Conservation (phyloP, 2,113 vertebrate genomes). For the Euleptes europaea region DNA sequence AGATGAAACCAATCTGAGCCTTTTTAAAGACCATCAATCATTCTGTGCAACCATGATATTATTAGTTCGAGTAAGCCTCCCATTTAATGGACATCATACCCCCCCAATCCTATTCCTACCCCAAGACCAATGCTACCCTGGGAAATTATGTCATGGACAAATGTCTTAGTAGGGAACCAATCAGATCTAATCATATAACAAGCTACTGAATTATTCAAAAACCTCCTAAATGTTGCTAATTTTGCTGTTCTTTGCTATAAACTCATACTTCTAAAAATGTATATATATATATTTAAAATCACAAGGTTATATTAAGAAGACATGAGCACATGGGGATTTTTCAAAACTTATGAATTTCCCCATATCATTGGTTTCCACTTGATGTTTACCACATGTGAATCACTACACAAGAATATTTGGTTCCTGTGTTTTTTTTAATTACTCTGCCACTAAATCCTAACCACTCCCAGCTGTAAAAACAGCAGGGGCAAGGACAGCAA, state of each 20-base stretch:
- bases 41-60: constrained; percentile 82
- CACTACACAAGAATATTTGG: constrained; percentile 8
- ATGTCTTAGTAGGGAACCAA: constrained; percentile 76
- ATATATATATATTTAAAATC: constrained; percentile 34
- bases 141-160: constrained; percentile 82
- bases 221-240: constrained; percentile 70
- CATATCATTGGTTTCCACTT: constrained; percentile 36
- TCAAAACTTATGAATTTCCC: constrained; percentile 43
- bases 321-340: constrained; percentile 19
- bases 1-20: constrained; percentile 90
- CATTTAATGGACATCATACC: constrained; percentile 90
- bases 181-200: constrained; percentile 81
- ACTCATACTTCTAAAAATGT: constrained; percentile 55
- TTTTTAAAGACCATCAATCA: constrained; percentile 95
- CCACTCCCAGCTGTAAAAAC: constrained; percentile 60
- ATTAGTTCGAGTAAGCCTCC: constrained; percentile 91
- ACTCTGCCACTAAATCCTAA: constrained; percentile 32
- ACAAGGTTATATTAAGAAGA: constrained; percentile 62
- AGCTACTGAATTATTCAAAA: constrained; percentile 71
- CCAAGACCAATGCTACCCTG: constrained; percentile 73
- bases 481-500: constrained; percentile 41
- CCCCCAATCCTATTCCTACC: constrained; percentile 65
- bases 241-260: constrained; percentile 60
- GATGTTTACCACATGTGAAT: constrained; percentile 33
- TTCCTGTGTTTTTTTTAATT: constrained; percentile 27